Evolutionary conservation across 2,888 invertebrate genomes (phyloP), one percentile per base, ranked within the genome.

Genomic region (Andrena dorsata): DNA sequence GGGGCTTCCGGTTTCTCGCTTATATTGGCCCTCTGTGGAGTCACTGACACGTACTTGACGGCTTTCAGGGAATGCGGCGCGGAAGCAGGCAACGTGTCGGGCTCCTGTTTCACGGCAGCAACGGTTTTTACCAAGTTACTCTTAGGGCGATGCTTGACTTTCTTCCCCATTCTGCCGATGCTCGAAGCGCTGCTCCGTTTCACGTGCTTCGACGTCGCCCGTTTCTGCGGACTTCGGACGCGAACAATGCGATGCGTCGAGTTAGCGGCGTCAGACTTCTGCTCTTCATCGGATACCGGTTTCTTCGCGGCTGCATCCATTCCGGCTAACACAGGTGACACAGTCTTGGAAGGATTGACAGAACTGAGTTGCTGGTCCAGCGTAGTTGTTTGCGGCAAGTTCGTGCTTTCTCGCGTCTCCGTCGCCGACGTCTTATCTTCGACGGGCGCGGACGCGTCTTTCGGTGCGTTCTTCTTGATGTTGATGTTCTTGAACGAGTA

Each of bases 401-500:
- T 13, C 2, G 0, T 16, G 5, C 1, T 10, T 1, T 16, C 20
- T 0, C 26, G n/a, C 2, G 2, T 2, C 23, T 16, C 8, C 20
- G 4, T 32, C 23, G 7, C 0, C 2, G 1, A 2, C 35, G 10
- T 8, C 16, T 7, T 1, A 0, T 16, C 10, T 0, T 20, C 0
- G 0, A 23, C 8, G 2, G 28, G 7, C 7, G 60, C 0, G 0
- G 49, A 13, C 0, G 32, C 3, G 0, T n/a, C 16, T 13, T 13
- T 74, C 6, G 8, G 5, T 8, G 0, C 10, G 0, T 72, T 47
- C 6, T 41, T 41, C n/a, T 75, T 76, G 5, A 71, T 87, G 13
- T 8, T 77, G 28, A 88, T 83, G 8, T 78, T 83, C 4, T 51
- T 83, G 41, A 83, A 88, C 0, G 81, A 49, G n/a, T 78, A 80